Percentiles rank a stretch among this genome's conserved stretches.
phyloP scores from a whole-genome alignment of 2,888 invertebrate species.

The Acleris literana region DNA sequence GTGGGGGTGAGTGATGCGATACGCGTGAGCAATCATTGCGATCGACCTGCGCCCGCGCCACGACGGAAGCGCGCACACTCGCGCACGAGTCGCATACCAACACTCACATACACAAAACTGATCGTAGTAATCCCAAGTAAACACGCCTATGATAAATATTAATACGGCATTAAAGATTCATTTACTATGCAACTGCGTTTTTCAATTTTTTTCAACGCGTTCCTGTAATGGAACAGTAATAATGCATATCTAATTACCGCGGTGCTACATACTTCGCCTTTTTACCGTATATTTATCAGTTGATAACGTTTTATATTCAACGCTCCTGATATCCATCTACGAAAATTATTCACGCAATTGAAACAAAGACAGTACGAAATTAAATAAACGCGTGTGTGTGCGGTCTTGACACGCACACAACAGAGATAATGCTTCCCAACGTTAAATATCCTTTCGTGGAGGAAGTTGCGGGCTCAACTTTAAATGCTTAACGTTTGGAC shows the following conservation, averaged over 20 bases:
- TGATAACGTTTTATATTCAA: constrained; percentile 42
- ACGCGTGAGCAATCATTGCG: constrained; percentile 81
- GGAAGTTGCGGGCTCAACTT: constrained; percentile 74
- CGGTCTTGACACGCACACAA: constrained; percentile 63
- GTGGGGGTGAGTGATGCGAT: constrained; percentile 80
- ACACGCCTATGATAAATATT: constrained; percentile 68
- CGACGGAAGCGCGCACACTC: constrained; percentile 70
- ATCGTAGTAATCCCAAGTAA: constrained; percentile 69
- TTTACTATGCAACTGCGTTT: constrained; percentile 57
- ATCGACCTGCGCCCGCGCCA: constrained; percentile 75
- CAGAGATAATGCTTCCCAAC: constrained; percentile 46
- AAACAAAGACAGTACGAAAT: constrained; percentile 52
- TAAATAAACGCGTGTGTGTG: constrained; percentile 48
- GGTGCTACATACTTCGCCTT: constrained; percentile 27
- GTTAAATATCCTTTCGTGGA: constrained; percentile 64
- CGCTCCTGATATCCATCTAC: constrained; percentile 58
- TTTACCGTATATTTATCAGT: constrained; percentile 28
- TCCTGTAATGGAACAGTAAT: constrained; percentile 37
- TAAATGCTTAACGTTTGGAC: constrained; percentile 57
- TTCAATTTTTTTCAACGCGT: constrained; percentile 51
- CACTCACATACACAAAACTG: constrained; percentile 44
- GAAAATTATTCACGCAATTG: constrained; percentile 55
- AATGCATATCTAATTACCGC: constrained; percentile 38
- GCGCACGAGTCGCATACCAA: constrained; percentile 34
- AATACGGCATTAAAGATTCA: constrained; percentile 57